Conservation (phyloP, 2,888 invertebrate genomes). For the Quadriops clusia region DNA sequence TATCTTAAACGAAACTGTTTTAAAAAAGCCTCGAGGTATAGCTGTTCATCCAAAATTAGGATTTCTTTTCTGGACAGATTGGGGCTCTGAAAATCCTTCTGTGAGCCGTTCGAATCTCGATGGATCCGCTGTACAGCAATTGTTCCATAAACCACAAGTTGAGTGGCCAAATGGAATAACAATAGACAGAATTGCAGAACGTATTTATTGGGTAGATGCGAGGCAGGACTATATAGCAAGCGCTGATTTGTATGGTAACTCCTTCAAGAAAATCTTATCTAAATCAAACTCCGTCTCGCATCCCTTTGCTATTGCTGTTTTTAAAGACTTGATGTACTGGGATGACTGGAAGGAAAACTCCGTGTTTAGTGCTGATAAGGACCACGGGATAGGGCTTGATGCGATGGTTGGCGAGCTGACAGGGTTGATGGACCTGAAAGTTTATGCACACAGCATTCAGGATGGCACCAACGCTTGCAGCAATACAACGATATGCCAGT, state of each 20-base stretch:
- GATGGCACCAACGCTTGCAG: constrained; percentile 63
- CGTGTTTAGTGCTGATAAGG: constrained; percentile 70
- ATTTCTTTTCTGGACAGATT: constrained; percentile 80
- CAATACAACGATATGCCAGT: constrained; percentile 49
- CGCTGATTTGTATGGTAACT: constrained; percentile 56
- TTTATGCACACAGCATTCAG: constrained; percentile 65
- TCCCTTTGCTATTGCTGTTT: constrained; percentile 77
- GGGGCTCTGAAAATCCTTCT: constrained; percentile 66
- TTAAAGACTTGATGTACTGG: constrained; percentile 81
- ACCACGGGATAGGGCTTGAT: constrained; percentile 52
- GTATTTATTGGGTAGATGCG: constrained; percentile 83
- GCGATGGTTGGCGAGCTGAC: constrained; percentile 41
- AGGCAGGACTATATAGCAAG: constrained; percentile 70
- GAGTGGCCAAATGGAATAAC: constrained; percentile 83
- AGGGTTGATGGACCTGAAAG: constrained; percentile 74
- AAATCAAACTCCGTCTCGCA: constrained; percentile 59
- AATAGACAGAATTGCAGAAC: constrained; percentile 68
- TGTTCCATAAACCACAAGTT: constrained; percentile 55
- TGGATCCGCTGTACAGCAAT: constrained; percentile 52
- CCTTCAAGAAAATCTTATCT: constrained; percentile 48
- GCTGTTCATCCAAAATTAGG: constrained; percentile 74
- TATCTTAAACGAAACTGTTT: constrained; percentile 40
- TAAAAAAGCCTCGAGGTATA: constrained; percentile 63
- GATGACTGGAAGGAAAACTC: constrained; percentile 77
- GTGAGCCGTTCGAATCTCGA: constrained; percentile 71